phyloP scores from a whole-genome alignment of 2,888 invertebrate species.

The Latrodectus elegans region DNA sequence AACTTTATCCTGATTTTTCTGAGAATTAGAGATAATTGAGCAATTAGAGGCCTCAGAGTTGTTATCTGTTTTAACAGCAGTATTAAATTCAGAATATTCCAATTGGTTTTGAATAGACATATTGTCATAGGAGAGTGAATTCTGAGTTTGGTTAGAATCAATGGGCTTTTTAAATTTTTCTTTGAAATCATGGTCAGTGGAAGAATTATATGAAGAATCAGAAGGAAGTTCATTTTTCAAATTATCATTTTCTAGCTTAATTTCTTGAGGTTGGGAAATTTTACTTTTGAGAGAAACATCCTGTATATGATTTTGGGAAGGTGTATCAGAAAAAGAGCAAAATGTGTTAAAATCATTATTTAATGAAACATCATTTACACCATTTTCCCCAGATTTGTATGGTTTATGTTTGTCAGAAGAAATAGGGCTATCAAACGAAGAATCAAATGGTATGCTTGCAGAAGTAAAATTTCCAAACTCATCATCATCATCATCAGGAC shows the following conservation, averaged over 20 bases:
- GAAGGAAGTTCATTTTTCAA: not conserved
- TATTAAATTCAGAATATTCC: no score
- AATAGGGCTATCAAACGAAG: constrained; percentile 63
- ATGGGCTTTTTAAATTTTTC: no score
- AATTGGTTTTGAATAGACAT: no score
- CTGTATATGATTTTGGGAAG: not conserved
- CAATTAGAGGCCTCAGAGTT: no score
- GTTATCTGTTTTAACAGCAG: no score
- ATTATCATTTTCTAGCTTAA: constrained; percentile 9
- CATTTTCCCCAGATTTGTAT: constrained; percentile 56
- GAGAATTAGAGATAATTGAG: no score
- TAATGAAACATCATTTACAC: constrained; percentile 40
- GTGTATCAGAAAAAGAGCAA: constrained; percentile 23
- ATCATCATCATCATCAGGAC: constrained; percentile 68
- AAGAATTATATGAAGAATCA: constrained; percentile 11
- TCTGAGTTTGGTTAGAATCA: no score
- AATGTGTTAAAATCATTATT: constrained; percentile 37
- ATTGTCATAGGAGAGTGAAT: no score
- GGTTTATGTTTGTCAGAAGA: constrained; percentile 39
- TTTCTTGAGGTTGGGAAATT: not conserved
- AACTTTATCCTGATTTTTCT: no score
- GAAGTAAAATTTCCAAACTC: constrained; percentile 69
- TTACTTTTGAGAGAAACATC: not conserved
- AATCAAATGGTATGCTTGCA: constrained; percentile 56
- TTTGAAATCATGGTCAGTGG: no score